A percentile compares a stretch with the other conserved stretches of the same genome.
These are phyloP conservation scores for Synergus japonicus DNA, from an alignment of 2,888 invertebrate species.

Conservation along the genomic window DNA sequence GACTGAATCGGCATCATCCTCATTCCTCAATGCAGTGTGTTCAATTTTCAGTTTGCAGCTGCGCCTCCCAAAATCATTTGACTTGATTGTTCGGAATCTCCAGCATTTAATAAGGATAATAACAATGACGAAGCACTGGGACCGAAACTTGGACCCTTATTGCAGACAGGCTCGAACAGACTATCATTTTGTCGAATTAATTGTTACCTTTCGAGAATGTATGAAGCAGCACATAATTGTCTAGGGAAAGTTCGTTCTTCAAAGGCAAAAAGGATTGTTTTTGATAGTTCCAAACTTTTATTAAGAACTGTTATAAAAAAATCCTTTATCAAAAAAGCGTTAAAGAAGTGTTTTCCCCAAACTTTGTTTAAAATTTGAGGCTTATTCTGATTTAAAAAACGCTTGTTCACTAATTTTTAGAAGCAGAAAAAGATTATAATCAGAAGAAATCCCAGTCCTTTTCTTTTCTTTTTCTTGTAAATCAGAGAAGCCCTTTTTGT, in stretches of 20 bases:
- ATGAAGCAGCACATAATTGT: background rate
- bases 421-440: background rate
- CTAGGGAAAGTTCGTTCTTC: background rate
- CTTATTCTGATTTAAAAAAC: no score
- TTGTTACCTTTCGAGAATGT: constrained; percentile 6
- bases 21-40: background rate
- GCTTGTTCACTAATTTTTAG: background rate
- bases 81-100: constrained; percentile 36
- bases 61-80: background rate
- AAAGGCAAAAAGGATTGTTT: background rate
- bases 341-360: no score
- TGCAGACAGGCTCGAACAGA: background rate
- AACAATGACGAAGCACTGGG: constrained; percentile 57
- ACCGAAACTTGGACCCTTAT: background rate
- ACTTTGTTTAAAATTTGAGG: no score
- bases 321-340: no score
- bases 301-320: no score
- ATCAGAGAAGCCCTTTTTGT: background rate
- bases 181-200: background rate
- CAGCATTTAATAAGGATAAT: constrained; percentile 61
- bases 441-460: background rate
- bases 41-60: background rate
- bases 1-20: background rate
- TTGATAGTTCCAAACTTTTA: no score
- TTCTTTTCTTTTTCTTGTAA: background rate